phyloP scores from a whole-genome alignment of 2,888 invertebrate species.

The Tipula helvola region DNA sequence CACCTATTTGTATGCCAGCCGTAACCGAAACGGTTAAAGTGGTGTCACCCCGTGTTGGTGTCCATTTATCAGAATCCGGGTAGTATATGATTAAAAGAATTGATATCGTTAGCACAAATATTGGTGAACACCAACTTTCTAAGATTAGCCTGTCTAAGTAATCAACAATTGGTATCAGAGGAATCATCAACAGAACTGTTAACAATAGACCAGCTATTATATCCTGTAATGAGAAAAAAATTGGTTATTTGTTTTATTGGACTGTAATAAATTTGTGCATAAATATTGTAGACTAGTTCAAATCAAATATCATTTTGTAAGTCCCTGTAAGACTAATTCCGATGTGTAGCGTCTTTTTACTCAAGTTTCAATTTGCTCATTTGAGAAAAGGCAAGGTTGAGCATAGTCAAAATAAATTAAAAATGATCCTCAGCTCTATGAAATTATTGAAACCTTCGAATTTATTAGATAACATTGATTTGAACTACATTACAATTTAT shows the following conservation, averaged over 20 bases:
- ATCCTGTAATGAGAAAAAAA: constrained; percentile 47
- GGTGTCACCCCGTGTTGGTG: constrained; percentile 85
- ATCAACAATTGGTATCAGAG: constrained; percentile 65
- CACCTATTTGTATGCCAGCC: constrained; percentile 62
- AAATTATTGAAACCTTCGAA: background rate
- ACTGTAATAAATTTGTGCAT: no score
- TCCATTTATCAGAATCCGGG: constrained; percentile 76
- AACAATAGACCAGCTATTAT: constrained; percentile 65
- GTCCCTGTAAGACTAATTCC: background rate
- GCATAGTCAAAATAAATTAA: no score
- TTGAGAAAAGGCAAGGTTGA: background rate
- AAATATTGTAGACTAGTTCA: background rate
- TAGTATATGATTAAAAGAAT: constrained; percentile 61
- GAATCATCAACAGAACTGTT: constrained; percentile 52
- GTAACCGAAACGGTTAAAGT: constrained; percentile 75
- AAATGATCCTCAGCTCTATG: background rate
- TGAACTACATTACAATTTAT: background rate
- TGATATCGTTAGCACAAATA: constrained; percentile 48
- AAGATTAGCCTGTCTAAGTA: constrained; percentile 57
- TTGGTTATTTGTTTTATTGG: background rate
- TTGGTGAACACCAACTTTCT: constrained; percentile 50
- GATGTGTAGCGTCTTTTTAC: background rate
- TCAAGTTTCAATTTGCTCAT: no score
- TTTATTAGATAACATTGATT: background rate
- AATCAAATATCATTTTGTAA: no score